phyloP scores from a whole-genome alignment of 2,888 invertebrate genomes.

The Sepioteuthis lessoniana region DNA sequence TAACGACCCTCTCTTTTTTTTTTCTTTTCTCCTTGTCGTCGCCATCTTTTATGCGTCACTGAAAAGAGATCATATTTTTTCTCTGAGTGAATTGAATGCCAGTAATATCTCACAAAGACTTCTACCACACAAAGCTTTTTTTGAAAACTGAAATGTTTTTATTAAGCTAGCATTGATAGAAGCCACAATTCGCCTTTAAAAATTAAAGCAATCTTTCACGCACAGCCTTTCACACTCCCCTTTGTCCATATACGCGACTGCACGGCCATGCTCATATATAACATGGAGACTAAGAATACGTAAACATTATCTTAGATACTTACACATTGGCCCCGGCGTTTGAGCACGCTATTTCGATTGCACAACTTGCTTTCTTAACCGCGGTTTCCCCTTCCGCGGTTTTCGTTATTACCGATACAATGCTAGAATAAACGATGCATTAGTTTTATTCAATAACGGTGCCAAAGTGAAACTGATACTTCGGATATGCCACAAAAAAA shows the following conservation, averaged over 20 bases:
- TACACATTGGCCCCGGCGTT: too few relatives aligned
- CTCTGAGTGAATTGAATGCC: not conserved
- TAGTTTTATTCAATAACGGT: too few relatives aligned
- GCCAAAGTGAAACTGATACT: too few relatives aligned
- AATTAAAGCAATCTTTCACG: not conserved
- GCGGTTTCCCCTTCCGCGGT: too few relatives aligned
- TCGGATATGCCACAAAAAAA: too few relatives aligned
- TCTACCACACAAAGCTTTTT: not conserved
- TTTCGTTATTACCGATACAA: too few relatives aligned
- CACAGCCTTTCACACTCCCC: not conserved
- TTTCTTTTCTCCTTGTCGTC: not conserved
- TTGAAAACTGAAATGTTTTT: not conserved
- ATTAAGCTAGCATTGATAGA: not conserved
- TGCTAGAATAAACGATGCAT: too few relatives aligned
- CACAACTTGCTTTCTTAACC: too few relatives aligned
- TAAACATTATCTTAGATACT: too few relatives aligned
- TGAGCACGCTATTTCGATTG: too few relatives aligned
- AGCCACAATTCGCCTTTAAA: not conserved
- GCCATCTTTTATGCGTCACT: not conserved
- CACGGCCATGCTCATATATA: too few relatives aligned
- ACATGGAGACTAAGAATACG: too few relatives aligned
- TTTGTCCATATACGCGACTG: not conserved
- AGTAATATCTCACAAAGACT: not conserved
- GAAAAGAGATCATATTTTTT: conserved; percentile 6
- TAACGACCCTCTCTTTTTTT: not conserved